Conservation (phyloP, 2,797 vertebrate species). For the Argentina silus region DNA sequence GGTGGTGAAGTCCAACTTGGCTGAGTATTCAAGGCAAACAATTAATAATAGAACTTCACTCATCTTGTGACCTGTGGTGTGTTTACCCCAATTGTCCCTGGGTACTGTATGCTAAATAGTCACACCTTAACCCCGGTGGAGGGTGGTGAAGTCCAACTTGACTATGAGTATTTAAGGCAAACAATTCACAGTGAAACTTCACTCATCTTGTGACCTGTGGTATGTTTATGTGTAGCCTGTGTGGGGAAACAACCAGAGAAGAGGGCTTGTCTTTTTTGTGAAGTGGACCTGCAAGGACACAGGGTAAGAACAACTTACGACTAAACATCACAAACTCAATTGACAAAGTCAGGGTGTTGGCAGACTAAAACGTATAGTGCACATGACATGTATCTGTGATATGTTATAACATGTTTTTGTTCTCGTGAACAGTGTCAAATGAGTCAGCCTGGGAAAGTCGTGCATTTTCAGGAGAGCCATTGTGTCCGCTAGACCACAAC, state of each 20-base stretch:
- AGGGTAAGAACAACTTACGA: neutral
- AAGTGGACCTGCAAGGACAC: neutral
- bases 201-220: too few species aligned
- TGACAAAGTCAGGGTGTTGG: too few species aligned
- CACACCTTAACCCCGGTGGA: neutral
- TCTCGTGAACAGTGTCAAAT: neutral
- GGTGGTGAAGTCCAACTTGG: neutral
- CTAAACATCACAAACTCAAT: neutral
- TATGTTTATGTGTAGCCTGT: too few species aligned
- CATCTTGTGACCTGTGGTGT: too few species aligned
- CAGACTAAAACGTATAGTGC: too few species aligned
- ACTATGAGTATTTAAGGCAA: too few species aligned
- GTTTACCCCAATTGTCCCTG: neutral
- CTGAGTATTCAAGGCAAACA: too few species aligned
- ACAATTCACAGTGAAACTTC: too few species aligned
- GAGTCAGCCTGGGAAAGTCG: neutral
- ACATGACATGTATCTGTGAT: too few species aligned
- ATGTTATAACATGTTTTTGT: neutral
- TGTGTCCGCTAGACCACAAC: neutral
- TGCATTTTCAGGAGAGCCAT: neutral
- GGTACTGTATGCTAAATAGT: conserved; percentile 50
- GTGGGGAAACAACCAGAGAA: too few species aligned
- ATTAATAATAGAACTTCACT: too few species aligned
- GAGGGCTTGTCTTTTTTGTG: too few species aligned
- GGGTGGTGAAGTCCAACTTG: neutral